Conservation (phyloP, 2,888 invertebrate genomes). For the Clivina fossor region DNA sequence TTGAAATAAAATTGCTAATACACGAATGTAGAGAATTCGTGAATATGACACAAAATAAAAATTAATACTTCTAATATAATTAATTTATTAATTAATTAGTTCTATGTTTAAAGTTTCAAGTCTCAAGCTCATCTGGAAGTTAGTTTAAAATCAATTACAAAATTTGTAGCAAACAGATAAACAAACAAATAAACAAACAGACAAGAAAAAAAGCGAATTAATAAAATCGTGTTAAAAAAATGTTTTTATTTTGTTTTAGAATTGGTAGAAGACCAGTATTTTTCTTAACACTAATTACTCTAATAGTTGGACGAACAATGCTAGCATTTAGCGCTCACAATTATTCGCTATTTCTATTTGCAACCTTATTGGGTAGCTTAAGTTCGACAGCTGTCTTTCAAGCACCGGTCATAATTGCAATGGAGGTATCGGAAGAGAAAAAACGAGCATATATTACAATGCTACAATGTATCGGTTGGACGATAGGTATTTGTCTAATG, state of each 20-base stretch:
- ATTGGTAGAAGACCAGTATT: slow-evolving; percentile 57
- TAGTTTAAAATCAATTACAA: too few species aligned
- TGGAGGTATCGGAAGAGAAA: slow-evolving; percentile 58
- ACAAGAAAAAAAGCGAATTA: too few species aligned
- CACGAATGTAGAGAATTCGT: too few species aligned
- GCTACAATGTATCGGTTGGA: slow-evolving; percentile 57
- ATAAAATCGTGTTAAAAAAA: slow-evolving; percentile 2
- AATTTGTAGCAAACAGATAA: too few species aligned
- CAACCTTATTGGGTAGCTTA: slow-evolving; percentile 53
- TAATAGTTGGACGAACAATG: slow-evolving; percentile 53
- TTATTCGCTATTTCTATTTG: slow-evolving; percentile 53
- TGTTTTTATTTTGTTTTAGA: slow-evolving; percentile 49
- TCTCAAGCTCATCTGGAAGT: too few species aligned
- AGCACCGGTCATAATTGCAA: slow-evolving; percentile 56
- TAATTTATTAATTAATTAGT: too few species aligned
- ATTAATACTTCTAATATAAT: too few species aligned
- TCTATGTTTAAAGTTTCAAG: too few species aligned
- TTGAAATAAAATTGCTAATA: too few species aligned
- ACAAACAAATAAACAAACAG: too few species aligned
- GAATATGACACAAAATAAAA: too few species aligned
- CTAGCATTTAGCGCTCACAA: slow-evolving; percentile 51
- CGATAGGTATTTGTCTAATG: slow-evolving; percentile 55
- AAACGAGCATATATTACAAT: slow-evolving; percentile 56
- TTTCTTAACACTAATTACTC: slow-evolving; percentile 53
- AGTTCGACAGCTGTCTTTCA: slow-evolving; percentile 55